Conservation (phyloP, 2,113 vertebrate species). For the rabbit (Oryctolagus cuniculus) region DNA sequence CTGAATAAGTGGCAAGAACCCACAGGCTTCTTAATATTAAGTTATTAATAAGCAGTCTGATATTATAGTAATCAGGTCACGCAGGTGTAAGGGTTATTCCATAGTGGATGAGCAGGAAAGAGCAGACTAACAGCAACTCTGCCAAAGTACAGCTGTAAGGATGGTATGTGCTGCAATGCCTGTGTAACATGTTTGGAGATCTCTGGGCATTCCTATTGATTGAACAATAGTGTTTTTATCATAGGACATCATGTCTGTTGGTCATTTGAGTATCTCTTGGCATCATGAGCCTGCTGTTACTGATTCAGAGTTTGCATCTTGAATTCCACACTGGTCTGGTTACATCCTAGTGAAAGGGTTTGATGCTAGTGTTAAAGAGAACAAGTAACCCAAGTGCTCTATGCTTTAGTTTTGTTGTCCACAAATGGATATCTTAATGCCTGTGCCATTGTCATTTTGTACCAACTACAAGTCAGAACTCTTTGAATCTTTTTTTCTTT, state of each 20-base stretch:
- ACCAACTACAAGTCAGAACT: not conserved
- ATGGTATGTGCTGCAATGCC: not conserved
- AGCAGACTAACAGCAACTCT: rapidly evolving
- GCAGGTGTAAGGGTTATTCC: not conserved
- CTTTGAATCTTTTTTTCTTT: not conserved
- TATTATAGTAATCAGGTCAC: not conserved
- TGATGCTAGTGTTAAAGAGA: not conserved
- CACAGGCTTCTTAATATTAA: too few species aligned
- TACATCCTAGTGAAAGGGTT: not conserved
- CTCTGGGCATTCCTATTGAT: not conserved
- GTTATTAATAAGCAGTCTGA: too few species aligned
- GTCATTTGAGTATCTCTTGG: not conserved
- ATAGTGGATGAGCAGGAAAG: not conserved
- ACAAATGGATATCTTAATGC: too few species aligned
- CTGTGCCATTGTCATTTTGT: not conserved
- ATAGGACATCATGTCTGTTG: not conserved
- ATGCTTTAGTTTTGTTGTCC: not conserved
- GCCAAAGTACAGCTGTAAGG: not conserved
- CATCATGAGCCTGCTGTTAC: not conserved
- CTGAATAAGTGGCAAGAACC: too few species aligned
- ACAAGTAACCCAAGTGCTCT: not conserved
- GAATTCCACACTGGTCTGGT: not conserved
- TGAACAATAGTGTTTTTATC: not conserved
- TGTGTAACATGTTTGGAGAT: not conserved
- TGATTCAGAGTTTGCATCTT: not conserved